A percentile compares a stretch with the other conserved stretches of the same genome.
phyloP scores from a whole-genome alignment of 2,888 invertebrate genomes.

The Glyphotaelius pellucidus region DNA sequence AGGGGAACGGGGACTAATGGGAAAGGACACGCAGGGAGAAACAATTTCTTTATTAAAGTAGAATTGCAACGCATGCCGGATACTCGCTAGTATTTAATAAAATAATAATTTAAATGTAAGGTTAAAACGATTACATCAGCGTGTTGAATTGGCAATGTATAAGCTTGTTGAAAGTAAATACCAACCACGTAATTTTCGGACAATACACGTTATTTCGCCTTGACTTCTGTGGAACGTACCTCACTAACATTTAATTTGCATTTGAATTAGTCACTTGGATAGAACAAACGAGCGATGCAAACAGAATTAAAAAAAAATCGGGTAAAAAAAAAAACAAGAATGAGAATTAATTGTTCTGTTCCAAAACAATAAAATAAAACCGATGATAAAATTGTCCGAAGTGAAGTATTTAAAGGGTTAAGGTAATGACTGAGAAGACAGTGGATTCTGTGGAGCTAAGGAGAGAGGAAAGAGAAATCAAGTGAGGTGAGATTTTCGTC shows the following conservation, averaged over 20 bases:
- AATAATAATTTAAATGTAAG: not conserved
- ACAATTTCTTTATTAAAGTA: no score
- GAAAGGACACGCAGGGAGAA: no score
- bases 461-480: conserved; percentile 59
- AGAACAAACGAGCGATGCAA: not conserved
- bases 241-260: not conserved
- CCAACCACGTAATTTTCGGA: not conserved
- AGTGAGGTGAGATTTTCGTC: conserved; percentile 53
- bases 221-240: not conserved
- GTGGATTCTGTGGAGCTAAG: not conserved
- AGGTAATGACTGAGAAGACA: conserved; percentile 23
- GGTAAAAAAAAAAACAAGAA: not conserved
- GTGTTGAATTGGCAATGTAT: conserved; percentile 1
- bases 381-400: no score
- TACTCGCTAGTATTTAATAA: not conserved
- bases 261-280: not conserved
- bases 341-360: not conserved
- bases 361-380: not conserved
- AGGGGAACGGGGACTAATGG: no score
- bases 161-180: not conserved
- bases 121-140: not conserved
- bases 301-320: not conserved
- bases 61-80: no score
- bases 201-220: not conserved
- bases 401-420: conserved; percentile 14